Evolutionary conservation across 2,888 invertebrate genomes (phyloP).

Genomic region (Chalcosyrphus nemorum): DNA sequence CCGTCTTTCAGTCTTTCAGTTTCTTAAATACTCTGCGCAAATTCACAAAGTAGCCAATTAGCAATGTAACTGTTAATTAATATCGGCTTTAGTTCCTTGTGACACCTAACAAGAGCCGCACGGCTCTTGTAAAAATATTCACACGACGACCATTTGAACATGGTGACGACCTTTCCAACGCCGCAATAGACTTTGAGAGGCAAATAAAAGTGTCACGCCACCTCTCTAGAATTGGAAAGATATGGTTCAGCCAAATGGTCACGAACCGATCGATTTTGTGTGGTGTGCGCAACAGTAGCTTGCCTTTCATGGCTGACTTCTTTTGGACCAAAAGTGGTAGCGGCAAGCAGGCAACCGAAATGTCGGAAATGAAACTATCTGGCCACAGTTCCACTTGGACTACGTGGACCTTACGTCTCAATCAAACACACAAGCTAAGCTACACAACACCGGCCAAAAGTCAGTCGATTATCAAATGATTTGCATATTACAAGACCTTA

Average conservation of each 20-base stretch:
- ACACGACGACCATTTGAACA: constrained; percentile 57
- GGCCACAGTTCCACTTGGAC: constrained; percentile 45
- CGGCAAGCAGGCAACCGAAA: too few species aligned
- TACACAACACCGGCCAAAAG: constrained; percentile 68
- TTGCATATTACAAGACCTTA: constrained; percentile 72
- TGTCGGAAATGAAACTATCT: constrained; percentile 69
- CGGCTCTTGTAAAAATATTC: constrained; percentile 47
- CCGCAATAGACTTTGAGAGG: constrained; percentile 23
- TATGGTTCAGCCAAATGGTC: constrained; percentile 54
- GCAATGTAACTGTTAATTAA: constrained; percentile 69
- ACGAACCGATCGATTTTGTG: constrained; percentile 59
- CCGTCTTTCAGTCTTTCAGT: constrained; percentile 34
- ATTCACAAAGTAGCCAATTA: constrained; percentile 66
- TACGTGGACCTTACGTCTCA: constrained; percentile 48
- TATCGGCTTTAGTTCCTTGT: constrained; percentile 56
- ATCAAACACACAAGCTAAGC: constrained; percentile 32
- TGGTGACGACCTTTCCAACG: constrained; percentile 65
- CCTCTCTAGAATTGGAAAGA: too few species aligned
- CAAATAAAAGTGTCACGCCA: constrained; percentile 68
- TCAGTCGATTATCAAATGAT: constrained; percentile 71
- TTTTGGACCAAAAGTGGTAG: neutral
- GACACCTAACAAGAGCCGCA: constrained; percentile 64
- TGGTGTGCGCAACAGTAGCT: neutral
- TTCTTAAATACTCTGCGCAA: constrained; percentile 34
- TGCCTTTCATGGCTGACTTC: constrained; percentile 59